These are phyloP conservation scores for Drosophila dives DNA, from an alignment of 2,888 invertebrate genomes.

Conservation along the genomic window DNA sequence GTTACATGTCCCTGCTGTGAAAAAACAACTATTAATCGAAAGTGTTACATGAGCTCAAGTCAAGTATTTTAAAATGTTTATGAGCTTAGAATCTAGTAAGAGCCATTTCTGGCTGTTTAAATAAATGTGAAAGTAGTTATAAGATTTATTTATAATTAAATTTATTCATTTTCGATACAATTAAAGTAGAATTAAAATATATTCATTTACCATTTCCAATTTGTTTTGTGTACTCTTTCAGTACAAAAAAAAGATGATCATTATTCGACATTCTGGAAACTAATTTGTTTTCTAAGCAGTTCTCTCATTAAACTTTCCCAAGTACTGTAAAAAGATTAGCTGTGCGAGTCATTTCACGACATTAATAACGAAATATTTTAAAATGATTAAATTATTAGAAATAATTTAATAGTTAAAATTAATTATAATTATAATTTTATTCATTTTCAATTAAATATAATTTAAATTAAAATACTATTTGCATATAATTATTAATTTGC, in stretches of 20 bases:
- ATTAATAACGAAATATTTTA: not conserved
- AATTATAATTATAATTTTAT: not conserved
- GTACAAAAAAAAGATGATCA: not conserved
- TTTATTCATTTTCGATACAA: not conserved
- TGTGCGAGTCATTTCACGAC: no score
- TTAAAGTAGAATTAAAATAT: no score
- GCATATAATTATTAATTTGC: not conserved
- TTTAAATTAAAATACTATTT: not conserved
- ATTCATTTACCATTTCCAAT: not conserved
- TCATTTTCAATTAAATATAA: not conserved
- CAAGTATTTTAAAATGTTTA: not conserved
- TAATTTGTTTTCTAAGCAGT: not conserved
- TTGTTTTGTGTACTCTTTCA: not conserved
- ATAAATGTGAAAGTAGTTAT: not conserved
- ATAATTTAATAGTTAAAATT: not conserved
- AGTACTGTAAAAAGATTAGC: no score
- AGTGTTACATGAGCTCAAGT: not conserved
- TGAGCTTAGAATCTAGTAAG: not conserved
- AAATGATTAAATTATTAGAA: not conserved
- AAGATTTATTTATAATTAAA: not conserved
- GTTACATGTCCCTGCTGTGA: not conserved
- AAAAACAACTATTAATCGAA: not conserved
- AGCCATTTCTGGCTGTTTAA: not conserved
- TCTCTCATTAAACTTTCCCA: not conserved
- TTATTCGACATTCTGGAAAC: not conserved